Evolutionary conservation across 2,888 invertebrate species (phyloP).

Genomic region (Caenorhabditis sp.): DNA sequence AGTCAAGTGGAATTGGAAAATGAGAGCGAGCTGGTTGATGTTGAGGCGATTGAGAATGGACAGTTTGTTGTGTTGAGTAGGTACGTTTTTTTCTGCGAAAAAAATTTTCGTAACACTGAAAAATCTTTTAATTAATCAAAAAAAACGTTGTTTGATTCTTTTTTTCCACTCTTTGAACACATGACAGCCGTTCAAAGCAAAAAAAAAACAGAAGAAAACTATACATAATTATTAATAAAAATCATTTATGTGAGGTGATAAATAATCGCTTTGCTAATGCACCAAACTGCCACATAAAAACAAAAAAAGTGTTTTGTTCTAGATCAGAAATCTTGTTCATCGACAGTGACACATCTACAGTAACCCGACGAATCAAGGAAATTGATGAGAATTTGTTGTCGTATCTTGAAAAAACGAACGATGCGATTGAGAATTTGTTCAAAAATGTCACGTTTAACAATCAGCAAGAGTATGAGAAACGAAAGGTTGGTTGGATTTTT

Average conservation of each 20-base stretch:
- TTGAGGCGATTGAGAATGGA: conserved; percentile 7
- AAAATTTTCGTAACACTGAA: not conserved
- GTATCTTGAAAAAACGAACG: conserved; percentile 15
- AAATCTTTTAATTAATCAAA: too few species aligned
- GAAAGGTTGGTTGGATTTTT: conserved; percentile 31
- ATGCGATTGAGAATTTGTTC: conserved; percentile 38
- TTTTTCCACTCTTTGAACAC: too few species aligned
- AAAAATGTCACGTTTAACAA: conserved; percentile 50
- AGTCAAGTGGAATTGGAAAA: not conserved
- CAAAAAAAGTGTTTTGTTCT: not conserved
- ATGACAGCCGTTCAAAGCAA: too few species aligned
- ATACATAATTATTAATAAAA: too few species aligned
- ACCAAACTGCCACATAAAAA: too few species aligned
- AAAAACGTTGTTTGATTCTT: too few species aligned
- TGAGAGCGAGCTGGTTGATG: conserved; percentile 12
- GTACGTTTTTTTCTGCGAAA: conserved; percentile 2
- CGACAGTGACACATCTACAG: not conserved
- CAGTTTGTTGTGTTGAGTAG: conserved; percentile 15
- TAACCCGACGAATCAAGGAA: not conserved
- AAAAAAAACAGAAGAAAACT: too few species aligned
- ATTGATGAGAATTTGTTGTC: conserved; percentile 10
- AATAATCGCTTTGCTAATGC: too few species aligned
- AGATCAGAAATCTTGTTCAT: conserved; percentile 5
- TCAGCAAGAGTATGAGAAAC: conserved; percentile 46
- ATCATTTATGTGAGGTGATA: too few species aligned